Evolutionary conservation across 1,140 invertebrate genomes (phyloP), one percentile per base, ranked within the genome.

Genomic region (Drosophila fuyamai): DNA sequence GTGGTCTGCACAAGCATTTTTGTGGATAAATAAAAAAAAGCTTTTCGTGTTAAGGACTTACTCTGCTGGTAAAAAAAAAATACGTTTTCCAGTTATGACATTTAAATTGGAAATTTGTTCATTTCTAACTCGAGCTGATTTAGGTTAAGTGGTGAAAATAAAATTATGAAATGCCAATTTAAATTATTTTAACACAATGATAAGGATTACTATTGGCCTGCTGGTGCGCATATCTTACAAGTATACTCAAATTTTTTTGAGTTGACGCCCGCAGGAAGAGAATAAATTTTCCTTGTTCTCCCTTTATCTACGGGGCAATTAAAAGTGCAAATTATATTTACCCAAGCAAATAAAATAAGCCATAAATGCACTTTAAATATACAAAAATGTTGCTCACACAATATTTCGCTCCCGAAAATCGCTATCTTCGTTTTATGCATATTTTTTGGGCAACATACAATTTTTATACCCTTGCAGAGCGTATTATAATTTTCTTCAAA

Each of bases 261-360:
- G 38, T 55, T 43, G 44, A 55, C 58, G 54, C 67, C 60, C 47
- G 74, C 53, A 79, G 43, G 63, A 47, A 6, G 44, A 4, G 9
- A 10, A 9, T 8, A 9, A 18, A 16, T 18, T 44, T 44, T 9
- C 7, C 14, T 8, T 6, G 7, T 9, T 43, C 14, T 6, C 44
- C 1, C 18, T n/a, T 7, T 6, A 18, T 47, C 18, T 47, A 18
- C 6, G 18, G 10, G 65, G 48, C 70, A 81, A 81, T 81, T 81
- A 81, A 80, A 81, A 81, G 71, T 81, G 76, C 59, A 81, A 78
- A 81, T 81, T 75, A 65, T 65, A 61, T 80, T 74, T 70, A 9
- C 13, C 7, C 16, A 46, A 23, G 53, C 38, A 40, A 41, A 41
- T 23, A 23, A 23, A 23, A 23, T 23, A 23, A 23, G 23, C 3